Conservation (phyloP, 2,113 vertebrate genomes). For the Colossoma macropomum region DNA sequence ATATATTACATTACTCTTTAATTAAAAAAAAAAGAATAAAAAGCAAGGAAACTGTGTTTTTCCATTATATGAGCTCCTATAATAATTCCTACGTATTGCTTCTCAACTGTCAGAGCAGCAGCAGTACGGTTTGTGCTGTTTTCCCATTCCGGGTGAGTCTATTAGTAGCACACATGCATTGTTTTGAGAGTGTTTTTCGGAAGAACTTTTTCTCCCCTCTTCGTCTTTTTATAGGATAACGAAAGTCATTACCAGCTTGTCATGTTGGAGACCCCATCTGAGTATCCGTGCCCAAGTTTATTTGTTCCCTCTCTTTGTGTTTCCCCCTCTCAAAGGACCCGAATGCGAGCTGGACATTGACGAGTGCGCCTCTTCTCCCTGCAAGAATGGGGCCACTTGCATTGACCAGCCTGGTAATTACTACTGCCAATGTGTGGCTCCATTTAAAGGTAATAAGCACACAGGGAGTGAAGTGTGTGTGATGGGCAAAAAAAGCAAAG, state of each 20-base stretch:
- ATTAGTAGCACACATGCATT: background rate
- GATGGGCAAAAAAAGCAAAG: constrained; percentile 71
- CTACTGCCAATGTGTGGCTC: constrained; percentile 84
- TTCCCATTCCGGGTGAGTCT: background rate
- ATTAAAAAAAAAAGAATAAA: no score
- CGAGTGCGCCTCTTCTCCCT: constrained; percentile 79
- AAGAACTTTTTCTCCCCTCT: background rate
- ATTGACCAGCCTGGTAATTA: constrained; percentile 88
- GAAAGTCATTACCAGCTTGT: background rate
- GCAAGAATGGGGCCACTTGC: constrained; percentile 83
- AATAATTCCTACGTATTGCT: no score
- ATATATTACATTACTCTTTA: no score
- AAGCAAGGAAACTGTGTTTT: no score
- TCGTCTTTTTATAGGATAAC: background rate
- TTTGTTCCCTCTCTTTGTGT: constrained; percentile 39
- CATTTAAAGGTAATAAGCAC: constrained; percentile 91
- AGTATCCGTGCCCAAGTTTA: constrained; percentile 52
- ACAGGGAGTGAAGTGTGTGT: constrained; percentile 67
- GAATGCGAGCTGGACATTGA: constrained; percentile 80
- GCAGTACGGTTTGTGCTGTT: background rate
- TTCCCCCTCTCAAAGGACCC: constrained; percentile 67
- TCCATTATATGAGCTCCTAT: no score
- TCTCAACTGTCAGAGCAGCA: no score
- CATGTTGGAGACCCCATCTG: background rate
- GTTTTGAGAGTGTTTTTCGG: background rate